phyloP scores from a whole-genome alignment of 2,888 invertebrate genomes.

The Melinaea menophilus region DNA sequence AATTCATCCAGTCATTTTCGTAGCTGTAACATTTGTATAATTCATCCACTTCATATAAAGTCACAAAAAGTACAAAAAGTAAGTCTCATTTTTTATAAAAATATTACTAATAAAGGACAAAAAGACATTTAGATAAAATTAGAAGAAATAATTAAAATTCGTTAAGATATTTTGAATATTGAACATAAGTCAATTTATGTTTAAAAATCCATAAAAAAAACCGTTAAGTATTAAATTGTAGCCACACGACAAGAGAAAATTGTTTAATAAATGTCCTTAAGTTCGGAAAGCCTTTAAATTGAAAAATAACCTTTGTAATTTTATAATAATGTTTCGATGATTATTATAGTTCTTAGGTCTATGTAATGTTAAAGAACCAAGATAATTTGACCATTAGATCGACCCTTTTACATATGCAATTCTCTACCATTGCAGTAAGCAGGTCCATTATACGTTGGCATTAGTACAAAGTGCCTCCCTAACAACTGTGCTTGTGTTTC shows the following conservation, averaged over 20 bases:
- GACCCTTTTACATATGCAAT: slow-evolving; percentile 5
- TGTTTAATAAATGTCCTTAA: too few relatives aligned
- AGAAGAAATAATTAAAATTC: neutral
- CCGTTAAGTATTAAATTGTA: neutral
- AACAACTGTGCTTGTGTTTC: slow-evolving; percentile 7
- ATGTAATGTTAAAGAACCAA: neutral
- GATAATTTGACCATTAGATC: neutral
- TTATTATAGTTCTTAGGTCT: neutral
- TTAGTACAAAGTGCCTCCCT: slow-evolving; percentile 6
- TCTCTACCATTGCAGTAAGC: slow-evolving; percentile 1
- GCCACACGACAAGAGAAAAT: too few relatives aligned
- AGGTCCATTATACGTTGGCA: slow-evolving; percentile 5
- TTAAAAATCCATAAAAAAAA: neutral
- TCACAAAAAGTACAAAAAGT: neutral
- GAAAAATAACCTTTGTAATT: neutral
- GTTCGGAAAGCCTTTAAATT: too few relatives aligned
- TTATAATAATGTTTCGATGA: neutral
- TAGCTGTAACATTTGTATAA: slow-evolving; percentile 26
- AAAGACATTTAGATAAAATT: too few relatives aligned
- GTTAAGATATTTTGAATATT: neutral
- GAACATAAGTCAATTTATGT: neutral
- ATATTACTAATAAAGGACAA: neutral
- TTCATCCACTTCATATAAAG: neutral
- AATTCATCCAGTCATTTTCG: slow-evolving; percentile 46
- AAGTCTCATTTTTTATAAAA: neutral